Evolutionary conservation across 2,888 invertebrate genomes (phyloP).

Genomic region (Drosophila bunnanda): DNA sequence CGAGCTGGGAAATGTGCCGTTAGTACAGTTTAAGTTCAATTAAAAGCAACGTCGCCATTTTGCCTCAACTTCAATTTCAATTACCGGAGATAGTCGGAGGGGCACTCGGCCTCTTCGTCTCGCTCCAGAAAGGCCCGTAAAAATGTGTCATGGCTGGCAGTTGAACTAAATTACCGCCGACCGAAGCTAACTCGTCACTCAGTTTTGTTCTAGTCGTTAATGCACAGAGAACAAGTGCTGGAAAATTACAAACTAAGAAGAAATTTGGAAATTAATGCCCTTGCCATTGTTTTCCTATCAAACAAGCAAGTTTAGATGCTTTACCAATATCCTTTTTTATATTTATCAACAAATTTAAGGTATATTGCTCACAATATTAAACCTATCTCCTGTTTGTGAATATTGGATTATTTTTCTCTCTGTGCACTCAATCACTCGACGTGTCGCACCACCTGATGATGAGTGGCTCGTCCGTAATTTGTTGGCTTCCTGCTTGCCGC

Average conservation of each 20-base stretch:
- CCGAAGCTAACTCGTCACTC: conserved; percentile 30
- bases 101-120: conserved; percentile 43
- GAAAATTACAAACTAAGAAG: neutral
- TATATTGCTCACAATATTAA: neutral
- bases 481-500: conserved; percentile 67
- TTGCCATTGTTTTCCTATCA: no score
- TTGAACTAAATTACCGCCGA: conserved; percentile 66
- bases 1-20: conserved; percentile 59
- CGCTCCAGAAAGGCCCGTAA: conserved; percentile 69
- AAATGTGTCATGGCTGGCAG: conserved; percentile 74
- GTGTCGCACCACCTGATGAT: conserved; percentile 53
- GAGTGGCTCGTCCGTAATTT: conserved; percentile 64
- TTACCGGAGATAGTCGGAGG: conserved; percentile 34
- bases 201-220: conserved; percentile 30
- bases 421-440: conserved; percentile 37
- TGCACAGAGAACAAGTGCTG: conserved; percentile 9
- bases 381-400: neutral
- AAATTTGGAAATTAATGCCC: neutral
- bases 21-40: conserved; percentile 76
- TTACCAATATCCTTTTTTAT: neutral
- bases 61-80: conserved; percentile 54
- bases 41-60: conserved; percentile 55
- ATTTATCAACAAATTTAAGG: no score
- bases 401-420: neutral
- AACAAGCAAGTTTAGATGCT: no score